Percentiles rank a stretch among this genome's conserved stretches.
Evolutionary conservation across 2,888 invertebrate species (phyloP).

Genomic region (Drosophila paramelanica): DNA sequence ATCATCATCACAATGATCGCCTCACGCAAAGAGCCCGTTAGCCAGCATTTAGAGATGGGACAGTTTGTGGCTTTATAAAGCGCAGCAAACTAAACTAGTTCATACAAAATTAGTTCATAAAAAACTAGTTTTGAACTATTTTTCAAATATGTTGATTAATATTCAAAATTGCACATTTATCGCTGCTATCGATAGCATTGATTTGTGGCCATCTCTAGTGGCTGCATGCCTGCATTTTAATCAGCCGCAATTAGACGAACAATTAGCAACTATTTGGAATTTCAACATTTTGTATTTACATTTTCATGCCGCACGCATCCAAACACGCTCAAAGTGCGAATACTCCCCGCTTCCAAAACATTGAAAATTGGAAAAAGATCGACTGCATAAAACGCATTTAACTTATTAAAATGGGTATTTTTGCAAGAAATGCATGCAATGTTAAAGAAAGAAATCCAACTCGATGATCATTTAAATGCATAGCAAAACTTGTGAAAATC

Average conservation of each 20-base stretch:
- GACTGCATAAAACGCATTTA: neutral
- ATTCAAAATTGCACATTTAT: neutral
- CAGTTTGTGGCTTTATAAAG: neutral
- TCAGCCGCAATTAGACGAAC: slow-evolving; percentile 53
- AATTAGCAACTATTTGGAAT: slow-evolving; percentile 56
- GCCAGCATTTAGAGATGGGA: slow-evolving; percentile 44
- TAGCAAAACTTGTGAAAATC: too few relatives aligned
- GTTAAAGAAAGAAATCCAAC: neutral
- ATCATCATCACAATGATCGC: neutral
- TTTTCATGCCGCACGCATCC: slow-evolving; percentile 52
- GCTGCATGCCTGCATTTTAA: neutral
- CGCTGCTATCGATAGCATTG: slow-evolving; percentile 3
- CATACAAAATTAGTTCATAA: neutral
- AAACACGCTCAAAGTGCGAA: neutral
- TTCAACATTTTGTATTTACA: slow-evolving; percentile 51
- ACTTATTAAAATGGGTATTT: neutral
- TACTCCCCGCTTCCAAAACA: neutral
- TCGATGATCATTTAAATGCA: too few relatives aligned
- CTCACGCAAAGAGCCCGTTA: slow-evolving; percentile 39
- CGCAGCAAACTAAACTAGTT: slow-evolving; percentile 1
- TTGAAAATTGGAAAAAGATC: slow-evolving; percentile 4
- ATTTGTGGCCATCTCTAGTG: slow-evolving; percentile 33
- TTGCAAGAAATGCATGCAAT: neutral
- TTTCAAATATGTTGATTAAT: neutral
- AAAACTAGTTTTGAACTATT: neutral